phyloP scores from a whole-genome alignment of 2,888 invertebrate genomes.

The Endomychus coccineus region DNA sequence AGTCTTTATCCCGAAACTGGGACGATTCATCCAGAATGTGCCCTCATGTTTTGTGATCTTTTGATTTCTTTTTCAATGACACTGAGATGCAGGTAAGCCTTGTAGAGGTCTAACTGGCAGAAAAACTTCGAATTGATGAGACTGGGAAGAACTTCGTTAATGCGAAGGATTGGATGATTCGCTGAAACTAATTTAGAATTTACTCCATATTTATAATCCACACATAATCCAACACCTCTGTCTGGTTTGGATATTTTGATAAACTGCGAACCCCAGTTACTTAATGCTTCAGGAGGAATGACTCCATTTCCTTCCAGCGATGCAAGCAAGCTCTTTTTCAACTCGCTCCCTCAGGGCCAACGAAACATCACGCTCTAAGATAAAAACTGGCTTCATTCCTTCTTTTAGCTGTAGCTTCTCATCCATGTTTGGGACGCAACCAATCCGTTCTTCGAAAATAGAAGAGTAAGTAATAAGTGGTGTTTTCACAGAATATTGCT shows the following conservation, averaged over 20 bases:
- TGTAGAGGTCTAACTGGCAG: background rate
- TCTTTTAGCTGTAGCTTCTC: background rate
- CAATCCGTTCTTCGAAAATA: background rate
- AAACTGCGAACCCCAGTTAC: background rate
- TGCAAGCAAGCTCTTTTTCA: background rate
- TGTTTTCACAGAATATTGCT: too few relatives aligned
- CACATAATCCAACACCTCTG: background rate
- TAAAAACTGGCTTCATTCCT: background rate
- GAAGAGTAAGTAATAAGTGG: too few relatives aligned
- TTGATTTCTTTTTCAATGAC: background rate
- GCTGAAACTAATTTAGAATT: background rate
- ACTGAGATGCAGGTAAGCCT: background rate
- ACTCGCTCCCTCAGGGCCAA: too few relatives aligned
- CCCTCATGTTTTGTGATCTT: background rate
- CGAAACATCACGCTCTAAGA: constrained; percentile 1
- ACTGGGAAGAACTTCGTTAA: too few relatives aligned
- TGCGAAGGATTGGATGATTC: background rate
- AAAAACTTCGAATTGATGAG: background rate
- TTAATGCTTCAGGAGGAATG: background rate
- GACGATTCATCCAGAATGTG: background rate
- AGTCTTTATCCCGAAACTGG: background rate
- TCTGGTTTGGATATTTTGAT: background rate
- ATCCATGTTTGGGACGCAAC: background rate
- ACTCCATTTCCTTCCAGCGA: background rate
- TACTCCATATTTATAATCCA: background rate